Conservation (phyloP, 2,888 invertebrate genomes). For the Octodonta nipae region DNA sequence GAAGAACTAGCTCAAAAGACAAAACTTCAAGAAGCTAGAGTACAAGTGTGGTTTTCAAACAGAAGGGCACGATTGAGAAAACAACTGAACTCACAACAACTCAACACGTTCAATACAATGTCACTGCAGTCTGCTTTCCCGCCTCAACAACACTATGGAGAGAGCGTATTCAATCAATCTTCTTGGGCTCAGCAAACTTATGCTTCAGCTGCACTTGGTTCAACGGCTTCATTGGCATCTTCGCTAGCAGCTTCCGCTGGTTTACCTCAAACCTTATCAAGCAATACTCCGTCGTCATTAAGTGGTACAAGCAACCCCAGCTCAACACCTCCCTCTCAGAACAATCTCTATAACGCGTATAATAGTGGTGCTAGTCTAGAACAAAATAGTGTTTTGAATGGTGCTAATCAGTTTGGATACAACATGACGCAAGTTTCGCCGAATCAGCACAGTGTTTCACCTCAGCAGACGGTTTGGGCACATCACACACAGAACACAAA, state of each 20-base stretch:
- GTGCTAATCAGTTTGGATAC: slow-evolving; percentile 31
- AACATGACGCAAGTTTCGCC: slow-evolving; percentile 34
- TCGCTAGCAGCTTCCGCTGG: slow-evolving; percentile 13
- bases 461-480: slow-evolving; percentile 31
- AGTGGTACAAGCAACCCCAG: slow-evolving; percentile 17
- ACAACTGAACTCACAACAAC: slow-evolving; percentile 70
- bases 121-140: slow-evolving; percentile 38
- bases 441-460: slow-evolving; percentile 26
- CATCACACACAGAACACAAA: slow-evolving; percentile 30
- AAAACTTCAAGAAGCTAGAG: slow-evolving; percentile 37
- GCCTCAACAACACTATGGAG: slow-evolving; percentile 29
- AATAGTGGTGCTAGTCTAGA: slow-evolving; percentile 19
- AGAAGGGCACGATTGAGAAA: slow-evolving; percentile 60
- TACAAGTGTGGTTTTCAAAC: slow-evolving; percentile 62
- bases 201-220: slow-evolving; percentile 22
- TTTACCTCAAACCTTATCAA: too few species aligned
- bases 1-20: slow-evolving; percentile 58
- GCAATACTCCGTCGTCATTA: slow-evolving; percentile 13
- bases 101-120: slow-evolving; percentile 69
- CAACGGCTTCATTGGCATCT: slow-evolving; percentile 10
- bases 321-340: slow-evolving; percentile 21
- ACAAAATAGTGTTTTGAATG: slow-evolving; percentile 12
- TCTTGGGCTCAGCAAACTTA: slow-evolving; percentile 30
- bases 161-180: slow-evolving; percentile 29
- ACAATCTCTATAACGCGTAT: slow-evolving; percentile 25